Evolutionary conservation across 2,113 vertebrate species (phyloP).

Genomic region (Macquaria ambigua): DNA sequence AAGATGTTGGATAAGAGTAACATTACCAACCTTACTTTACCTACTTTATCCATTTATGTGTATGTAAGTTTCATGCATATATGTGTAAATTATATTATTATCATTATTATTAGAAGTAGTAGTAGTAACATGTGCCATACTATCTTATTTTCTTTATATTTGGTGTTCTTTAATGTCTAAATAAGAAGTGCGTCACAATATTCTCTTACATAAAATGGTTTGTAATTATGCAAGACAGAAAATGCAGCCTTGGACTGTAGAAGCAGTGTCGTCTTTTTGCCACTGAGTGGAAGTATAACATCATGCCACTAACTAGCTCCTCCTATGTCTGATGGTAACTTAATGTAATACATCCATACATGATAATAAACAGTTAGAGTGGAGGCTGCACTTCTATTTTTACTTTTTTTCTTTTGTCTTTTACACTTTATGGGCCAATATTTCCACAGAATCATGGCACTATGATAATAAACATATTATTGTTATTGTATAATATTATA

Average conservation of each 20-base stretch:
- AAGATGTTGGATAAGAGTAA: neutral
- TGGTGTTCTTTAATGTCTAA: neutral
- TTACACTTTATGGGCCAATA: neutral
- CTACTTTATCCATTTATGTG: neutral
- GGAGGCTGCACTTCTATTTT: neutral
- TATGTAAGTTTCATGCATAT: neutral
- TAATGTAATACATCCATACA: neutral
- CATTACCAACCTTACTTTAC: neutral
- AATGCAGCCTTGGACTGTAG: neutral
- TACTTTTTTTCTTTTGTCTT: neutral
- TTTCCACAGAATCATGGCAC: neutral
- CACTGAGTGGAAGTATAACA: constrained; percentile 51
- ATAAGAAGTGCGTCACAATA: constrained; percentile 61
- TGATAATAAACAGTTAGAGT: neutral
- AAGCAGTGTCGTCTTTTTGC: neutral
- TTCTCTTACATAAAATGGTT: constrained; percentile 64
- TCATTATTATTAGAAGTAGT: neutral
- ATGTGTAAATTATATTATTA: neutral
- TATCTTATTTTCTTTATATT: neutral
- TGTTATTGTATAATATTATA: neutral
- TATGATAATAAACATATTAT: too few relatives aligned
- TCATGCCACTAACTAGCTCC: neutral
- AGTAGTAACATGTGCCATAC: neutral
- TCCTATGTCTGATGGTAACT: neutral
- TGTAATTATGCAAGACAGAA: constrained; percentile 66